Conservation (phyloP, 2,797 vertebrate genomes). For the Chaetophractus vellerosus region DNA sequence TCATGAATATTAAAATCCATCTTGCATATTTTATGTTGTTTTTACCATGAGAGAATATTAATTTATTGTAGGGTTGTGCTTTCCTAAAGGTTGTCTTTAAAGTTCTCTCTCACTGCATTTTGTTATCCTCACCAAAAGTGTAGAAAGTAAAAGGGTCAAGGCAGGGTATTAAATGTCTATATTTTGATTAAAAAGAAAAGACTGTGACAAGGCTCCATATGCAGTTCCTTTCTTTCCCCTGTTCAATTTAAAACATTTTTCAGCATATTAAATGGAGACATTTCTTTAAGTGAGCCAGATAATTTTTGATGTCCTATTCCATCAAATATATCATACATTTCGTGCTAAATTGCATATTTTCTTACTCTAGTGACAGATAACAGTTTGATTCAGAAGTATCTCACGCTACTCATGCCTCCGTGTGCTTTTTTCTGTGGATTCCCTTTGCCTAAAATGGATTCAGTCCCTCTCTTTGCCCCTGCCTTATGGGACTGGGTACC, state of each 20-base stretch:
- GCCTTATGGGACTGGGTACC: no score
- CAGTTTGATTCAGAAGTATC: background rate
- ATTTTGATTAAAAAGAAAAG: background rate
- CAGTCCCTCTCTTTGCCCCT: background rate
- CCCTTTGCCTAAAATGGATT: background rate
- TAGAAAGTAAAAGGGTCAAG: background rate
- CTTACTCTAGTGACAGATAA: background rate
- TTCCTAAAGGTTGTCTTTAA: conserved; percentile 60
- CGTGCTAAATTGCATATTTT: background rate
- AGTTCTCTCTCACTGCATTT: background rate
- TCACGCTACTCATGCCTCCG: background rate
- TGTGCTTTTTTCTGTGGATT: background rate
- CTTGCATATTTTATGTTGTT: conserved; percentile 77
- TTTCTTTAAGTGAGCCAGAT: conserved; percentile 42
- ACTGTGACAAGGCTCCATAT: no score
- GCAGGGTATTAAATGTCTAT: fast-evolving
- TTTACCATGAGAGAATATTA: conserved; percentile 65
- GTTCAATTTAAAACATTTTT: background rate
- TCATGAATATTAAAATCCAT: conserved; percentile 76
- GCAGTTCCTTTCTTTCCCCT: background rate
- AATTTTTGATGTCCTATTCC: background rate
- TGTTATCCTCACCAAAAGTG: background rate
- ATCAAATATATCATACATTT: background rate
- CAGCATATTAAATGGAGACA: conserved; percentile 15
- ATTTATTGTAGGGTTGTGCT: conserved; percentile 52